Evolutionary conservation across 2,113 vertebrate species (phyloP), one percentile per base, ranked within the genome.

Genomic region (Notiomystis cincta): DNA sequence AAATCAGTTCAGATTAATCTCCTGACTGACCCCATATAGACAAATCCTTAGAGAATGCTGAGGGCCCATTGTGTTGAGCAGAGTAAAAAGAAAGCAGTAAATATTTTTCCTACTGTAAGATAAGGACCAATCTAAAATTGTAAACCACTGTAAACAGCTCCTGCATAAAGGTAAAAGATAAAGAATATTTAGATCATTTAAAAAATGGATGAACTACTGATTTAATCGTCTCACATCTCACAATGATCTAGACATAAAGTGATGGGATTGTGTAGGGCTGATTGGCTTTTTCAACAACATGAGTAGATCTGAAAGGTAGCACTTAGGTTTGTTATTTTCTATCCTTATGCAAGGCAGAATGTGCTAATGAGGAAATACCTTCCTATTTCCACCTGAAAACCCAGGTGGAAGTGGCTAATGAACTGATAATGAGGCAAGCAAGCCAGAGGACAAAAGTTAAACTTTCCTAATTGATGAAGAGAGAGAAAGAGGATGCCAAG

Each of bases 1-100:
- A 93, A 96, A 96, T 96, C 91, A 94, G 70, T 91, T 96, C 95
- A 91, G 69, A 96, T 96, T 96, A 95, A 87, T 93, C 87, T 97
- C 87, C 83, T 65, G 61, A 65, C 48, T 95, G 81, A 87, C 37
- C 48, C 77, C 83, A 57, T 61, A 25, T 22, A 93, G 87, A 57
- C 56, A 91, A 94, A 92, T 47, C 56, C 47, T 23, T 50, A 67
- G 67, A 64, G 61, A 89, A 90, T 53, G 73, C 60, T 0, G 25
- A 87, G 67, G 79, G 37, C 56, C 61, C 89, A 33, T 91, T 92
- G 82, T 91, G 61, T 72, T 1, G 6, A 90, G 72, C 56, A 88
- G 51, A 69, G 40, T 75, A 57, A 83, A 85, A 92, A 83, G 67
- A 78, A 23, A 85, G 64, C 53, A 48, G 82, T 79, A 96, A 95